Evolutionary conservation across 2,113 vertebrate species (phyloP).

Genomic region (zebrafish (Danio rerio)): GRCz12tu NC_133186.1:32237001-32237500

Average conservation of each 20-base stretch:
- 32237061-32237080: conserved; percentile 61
- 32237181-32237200: neutral
- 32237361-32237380: too few relatives aligned
- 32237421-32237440: too few relatives aligned
- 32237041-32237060: neutral
- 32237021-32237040: neutral
- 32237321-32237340: neutral
- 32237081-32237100: conserved; percentile 61
- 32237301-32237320: neutral
- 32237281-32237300: neutral
- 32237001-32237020: neutral
- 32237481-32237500: too few relatives aligned
- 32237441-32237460: too few relatives aligned
- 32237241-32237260: neutral
- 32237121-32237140: conserved; percentile 38
- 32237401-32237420: too few relatives aligned
- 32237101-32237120: conserved; percentile 27
- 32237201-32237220: neutral
- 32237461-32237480: too few relatives aligned
- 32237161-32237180: neutral
- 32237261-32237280: neutral
- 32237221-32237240: neutral
- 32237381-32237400: too few relatives aligned
- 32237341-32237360: too few relatives aligned
- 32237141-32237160: conserved; percentile 4